Conservation (phyloP, 2,888 invertebrate species). For the Deroplatys truncata region DNA sequence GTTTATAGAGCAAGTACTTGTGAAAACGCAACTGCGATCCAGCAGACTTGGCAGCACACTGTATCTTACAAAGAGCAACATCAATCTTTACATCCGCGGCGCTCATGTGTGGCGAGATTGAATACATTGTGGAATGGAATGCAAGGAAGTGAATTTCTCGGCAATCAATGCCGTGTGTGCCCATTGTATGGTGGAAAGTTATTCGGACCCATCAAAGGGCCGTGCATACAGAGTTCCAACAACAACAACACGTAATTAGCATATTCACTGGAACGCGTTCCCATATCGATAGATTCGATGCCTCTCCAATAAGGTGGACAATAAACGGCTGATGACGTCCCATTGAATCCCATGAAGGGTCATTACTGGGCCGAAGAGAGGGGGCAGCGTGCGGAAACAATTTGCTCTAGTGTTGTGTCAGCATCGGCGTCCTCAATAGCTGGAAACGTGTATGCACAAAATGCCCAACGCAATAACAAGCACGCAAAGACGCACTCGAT, state of each 20-base stretch:
- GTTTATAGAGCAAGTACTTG: no score
- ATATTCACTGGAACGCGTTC: background rate
- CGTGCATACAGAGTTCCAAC: background rate
- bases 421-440: background rate
- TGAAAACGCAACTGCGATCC: no score
- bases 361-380: background rate
- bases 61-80: no score
- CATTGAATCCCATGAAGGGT: background rate
- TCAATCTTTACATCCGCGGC: no score
- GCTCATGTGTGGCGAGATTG: background rate
- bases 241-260: background rate
- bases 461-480: no score
- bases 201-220: background rate
- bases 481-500: no score
- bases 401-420: background rate
- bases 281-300: background rate
- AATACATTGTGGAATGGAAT: background rate
- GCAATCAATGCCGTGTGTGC: background rate
- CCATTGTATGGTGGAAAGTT: background rate
- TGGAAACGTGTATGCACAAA: no score
- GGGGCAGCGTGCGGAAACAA: background rate
- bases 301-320: background rate
- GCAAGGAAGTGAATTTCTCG: background rate
- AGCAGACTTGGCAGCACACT: no score
- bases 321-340: slow-evolving; percentile 5